Evolutionary conservation across 2,888 invertebrate species (phyloP).

Genomic region (Dynastes tityus): DNA sequence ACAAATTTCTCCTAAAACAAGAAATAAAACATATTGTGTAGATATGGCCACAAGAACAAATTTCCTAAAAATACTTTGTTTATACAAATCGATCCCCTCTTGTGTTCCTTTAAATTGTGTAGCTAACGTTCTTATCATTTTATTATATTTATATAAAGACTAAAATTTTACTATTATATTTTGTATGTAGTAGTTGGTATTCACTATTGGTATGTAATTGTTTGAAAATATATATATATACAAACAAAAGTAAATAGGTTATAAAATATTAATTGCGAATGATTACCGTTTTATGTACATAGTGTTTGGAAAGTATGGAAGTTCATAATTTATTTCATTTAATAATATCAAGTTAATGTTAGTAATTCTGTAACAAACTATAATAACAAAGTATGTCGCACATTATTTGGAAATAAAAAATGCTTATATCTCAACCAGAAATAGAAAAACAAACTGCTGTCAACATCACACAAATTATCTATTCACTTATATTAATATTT

Average conservation of each 20-base stretch:
- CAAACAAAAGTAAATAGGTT: slow-evolving; percentile 22
- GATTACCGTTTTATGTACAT: slow-evolving; percentile 35
- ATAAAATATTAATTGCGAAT: slow-evolving; percentile 36
- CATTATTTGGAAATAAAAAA: no score
- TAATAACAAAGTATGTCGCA: no score
- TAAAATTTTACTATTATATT: slow-evolving; percentile 29
- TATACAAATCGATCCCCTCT: slow-evolving; percentile 32
- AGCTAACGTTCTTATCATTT: slow-evolving; percentile 34
- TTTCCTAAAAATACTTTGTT: slow-evolving; percentile 34
- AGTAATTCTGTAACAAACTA: no score
- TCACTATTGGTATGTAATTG: slow-evolving; percentile 33
- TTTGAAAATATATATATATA: slow-evolving; percentile 25
- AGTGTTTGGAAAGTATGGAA: slow-evolving; percentile 5
- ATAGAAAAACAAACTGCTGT: no score
- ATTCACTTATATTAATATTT: no score
- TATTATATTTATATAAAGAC: slow-evolving; percentile 34
- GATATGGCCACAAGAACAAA: slow-evolving; percentile 45
- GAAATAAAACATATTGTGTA: slow-evolving; percentile 37
- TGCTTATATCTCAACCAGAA: no score
- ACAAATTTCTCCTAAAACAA: slow-evolving; percentile 40
- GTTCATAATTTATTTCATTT: slow-evolving; percentile 11
- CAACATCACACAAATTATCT: neutral
- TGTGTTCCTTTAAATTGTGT: slow-evolving; percentile 40
- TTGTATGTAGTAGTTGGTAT: slow-evolving; percentile 29
- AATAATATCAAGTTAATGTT: no score